Evolutionary conservation across 2,113 vertebrate genomes (phyloP).

Genomic region (Protobothrops flavoviridis): DNA sequence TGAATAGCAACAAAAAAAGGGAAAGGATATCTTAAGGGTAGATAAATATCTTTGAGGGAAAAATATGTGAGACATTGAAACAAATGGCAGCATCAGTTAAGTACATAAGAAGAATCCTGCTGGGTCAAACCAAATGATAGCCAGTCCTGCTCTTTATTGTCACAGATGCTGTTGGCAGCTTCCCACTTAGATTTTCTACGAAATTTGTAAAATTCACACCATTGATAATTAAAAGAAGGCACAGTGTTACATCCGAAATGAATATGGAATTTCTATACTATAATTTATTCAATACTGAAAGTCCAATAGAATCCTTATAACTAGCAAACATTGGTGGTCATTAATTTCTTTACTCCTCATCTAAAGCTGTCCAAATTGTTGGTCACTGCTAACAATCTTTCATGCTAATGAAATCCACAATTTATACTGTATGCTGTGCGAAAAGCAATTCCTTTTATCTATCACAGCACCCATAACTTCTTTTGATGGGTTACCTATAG

Average conservation of each 20-base stretch:
- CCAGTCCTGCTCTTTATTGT: not conserved
- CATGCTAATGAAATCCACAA: not conserved
- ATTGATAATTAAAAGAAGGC: not conserved
- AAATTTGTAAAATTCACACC: not conserved
- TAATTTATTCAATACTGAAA: not conserved
- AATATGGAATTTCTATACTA: not conserved
- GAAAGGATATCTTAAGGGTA: not conserved
- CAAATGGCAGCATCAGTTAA: conserved; percentile 6
- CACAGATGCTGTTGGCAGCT: not conserved
- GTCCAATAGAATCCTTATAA: not conserved
- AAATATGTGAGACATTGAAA: not conserved
- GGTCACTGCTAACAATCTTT: not conserved
- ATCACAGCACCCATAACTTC: not conserved
- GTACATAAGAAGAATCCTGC: not conserved
- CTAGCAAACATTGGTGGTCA: not conserved
- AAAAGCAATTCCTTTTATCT: not conserved
- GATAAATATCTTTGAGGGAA: not conserved
- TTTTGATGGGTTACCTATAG: not conserved
- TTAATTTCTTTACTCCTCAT: not conserved
- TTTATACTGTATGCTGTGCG: not conserved
- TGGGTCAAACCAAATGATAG: not conserved
- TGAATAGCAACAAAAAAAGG: not conserved
- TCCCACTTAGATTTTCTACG: not conserved
- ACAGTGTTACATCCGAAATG: not conserved
- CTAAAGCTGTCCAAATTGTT: not conserved